These are phyloP conservation scores for Odontesthes bonariensis DNA, from an alignment of 2,113 vertebrate genomes.

Conservation along the genomic window DNA sequence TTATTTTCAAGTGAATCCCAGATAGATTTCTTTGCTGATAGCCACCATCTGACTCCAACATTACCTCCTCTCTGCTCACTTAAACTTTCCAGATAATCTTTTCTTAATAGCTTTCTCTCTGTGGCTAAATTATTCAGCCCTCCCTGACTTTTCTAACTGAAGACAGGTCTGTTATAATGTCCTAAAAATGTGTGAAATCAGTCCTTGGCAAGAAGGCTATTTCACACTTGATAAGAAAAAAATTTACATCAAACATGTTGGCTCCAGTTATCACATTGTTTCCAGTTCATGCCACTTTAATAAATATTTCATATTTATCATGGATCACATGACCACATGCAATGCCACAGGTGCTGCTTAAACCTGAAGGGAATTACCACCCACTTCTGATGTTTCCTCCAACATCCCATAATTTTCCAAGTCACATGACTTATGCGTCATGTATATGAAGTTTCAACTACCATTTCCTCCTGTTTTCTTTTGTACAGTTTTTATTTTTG, in stretches of 20 bases:
- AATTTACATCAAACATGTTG: slow-evolving; percentile 10
- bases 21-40: slow-evolving; percentile 18
- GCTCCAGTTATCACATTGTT: slow-evolving; percentile 2
- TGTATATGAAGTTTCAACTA: not conserved
- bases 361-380: not conserved
- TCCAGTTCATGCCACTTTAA: not conserved
- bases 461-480: too few relatives aligned
- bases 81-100: slow-evolving; percentile 43
- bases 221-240: slow-evolving; percentile 40
- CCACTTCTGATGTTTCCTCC: not conserved
- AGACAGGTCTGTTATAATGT: slow-evolving; percentile 32
- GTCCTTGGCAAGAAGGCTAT: slow-evolving; percentile 30
- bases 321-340: not conserved
- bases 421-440: not conserved
- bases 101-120: slow-evolving; percentile 46
- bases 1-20: slow-evolving; percentile 13
- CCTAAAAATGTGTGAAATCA: slow-evolving; percentile 50
- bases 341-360: slow-evolving; percentile 3
- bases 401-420: not conserved
- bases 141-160: slow-evolving; percentile 29
- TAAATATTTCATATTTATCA: slow-evolving; percentile 11
- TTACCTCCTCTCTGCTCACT: slow-evolving; percentile 30
- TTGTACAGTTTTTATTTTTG: too few relatives aligned
- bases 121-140: slow-evolving; percentile 43
- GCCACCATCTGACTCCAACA: slow-evolving; percentile 2